Base-by-base conservation (phyloP, 2,797 vertebrate species). In the Rhyacichthys aspro region DNA sequence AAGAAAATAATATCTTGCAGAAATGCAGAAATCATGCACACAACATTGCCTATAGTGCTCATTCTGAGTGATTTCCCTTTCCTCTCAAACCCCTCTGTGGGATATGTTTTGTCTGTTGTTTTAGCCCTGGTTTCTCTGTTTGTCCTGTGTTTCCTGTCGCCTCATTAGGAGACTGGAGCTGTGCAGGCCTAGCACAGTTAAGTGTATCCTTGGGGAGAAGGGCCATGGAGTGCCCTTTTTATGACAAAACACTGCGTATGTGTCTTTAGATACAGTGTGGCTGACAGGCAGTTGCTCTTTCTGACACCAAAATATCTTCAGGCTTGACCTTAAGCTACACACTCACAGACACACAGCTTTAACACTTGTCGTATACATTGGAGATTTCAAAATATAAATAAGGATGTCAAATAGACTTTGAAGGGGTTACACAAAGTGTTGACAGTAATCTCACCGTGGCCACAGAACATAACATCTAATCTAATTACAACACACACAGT, bases 171-270 rank as follows among this genome's bases (percentile, higher is more conserved):
- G 64, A 81, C 41, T 74, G 59, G 54, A 68, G 72, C 63, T 62
- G 63, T 76, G 72, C 68, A 62, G 68, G 75, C 68, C 77, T 78
- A 72, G 53, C 65, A 79, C 76, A 79, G 67, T 52, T 82, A 82
- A 84, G 81, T 85, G 69, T 28, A 17, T 86, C 86, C 82, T 59
- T 56, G 11, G 86, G 86, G 84, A 88, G 52, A 75, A 49, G 53
- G 47, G 52, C 71, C 58, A 69, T 17, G 61, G 61, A 76, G 63
- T 71, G 54, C 32, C 65, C 70, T 68, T 58, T 45, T 42, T 41
- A 65, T 55, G 48, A 69, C 63, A 78, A 65, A 70, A 50, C 36
- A 62, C 18, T 45, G 3, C 55, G 57, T 59, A 41, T 67, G 66
- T 59, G 53, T 55, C 32, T 72, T 48, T 59, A 43, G 61, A 82